These are phyloP conservation scores for Corbicula japonica DNA, from an alignment of 2,888 invertebrate genomes.

Conservation along the genomic window DNA sequence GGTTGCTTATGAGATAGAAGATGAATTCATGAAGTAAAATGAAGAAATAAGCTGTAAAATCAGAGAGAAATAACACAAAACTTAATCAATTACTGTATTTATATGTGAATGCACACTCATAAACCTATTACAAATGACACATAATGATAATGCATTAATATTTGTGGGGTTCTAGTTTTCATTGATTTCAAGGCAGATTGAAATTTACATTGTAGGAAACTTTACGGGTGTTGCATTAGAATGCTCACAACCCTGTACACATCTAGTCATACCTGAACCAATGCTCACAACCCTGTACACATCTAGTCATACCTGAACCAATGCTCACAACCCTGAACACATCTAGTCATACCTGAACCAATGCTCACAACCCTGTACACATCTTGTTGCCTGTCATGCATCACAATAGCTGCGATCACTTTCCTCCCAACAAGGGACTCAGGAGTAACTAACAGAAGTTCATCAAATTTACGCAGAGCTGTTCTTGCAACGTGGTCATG, in stretches of 20 bases:
- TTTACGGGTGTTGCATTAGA: not conserved
- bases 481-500: conserved; percentile 76
- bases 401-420: conserved; percentile 96
- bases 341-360: conserved; percentile 58
- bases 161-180: no score
- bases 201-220: not conserved
- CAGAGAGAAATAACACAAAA: no score
- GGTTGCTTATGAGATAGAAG: no score
- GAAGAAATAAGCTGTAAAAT: no score
- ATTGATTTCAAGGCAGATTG: no score
- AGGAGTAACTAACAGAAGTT: conserved; percentile 74
- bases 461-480: conserved; percentile 76
- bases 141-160: no score
- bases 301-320: no score
- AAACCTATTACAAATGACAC: no score
- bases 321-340: conserved; percentile 54
- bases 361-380: conserved; percentile 54
- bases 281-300: not conserved
- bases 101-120: no score
- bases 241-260: not conserved
- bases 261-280: no score
- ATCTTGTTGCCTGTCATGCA: conserved; percentile 88
- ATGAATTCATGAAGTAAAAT: no score
- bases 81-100: no score
- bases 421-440: conserved; percentile 89